Evolutionary conservation across 2,888 invertebrate species (phyloP).

Genomic region (Uropetala carovei): DNA sequence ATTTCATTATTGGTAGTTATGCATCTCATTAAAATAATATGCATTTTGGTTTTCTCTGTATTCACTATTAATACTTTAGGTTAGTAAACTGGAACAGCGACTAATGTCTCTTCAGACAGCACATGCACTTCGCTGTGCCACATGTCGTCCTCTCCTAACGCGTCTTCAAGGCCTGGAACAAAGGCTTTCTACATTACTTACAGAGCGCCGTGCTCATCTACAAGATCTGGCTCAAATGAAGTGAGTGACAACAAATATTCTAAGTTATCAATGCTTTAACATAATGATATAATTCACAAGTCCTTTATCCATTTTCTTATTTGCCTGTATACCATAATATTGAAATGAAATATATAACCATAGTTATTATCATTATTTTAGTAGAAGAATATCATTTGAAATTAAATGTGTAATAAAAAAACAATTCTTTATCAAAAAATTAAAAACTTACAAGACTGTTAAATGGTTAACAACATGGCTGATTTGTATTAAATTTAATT

Average conservation of each 20-base stretch:
- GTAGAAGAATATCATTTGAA: too few relatives aligned
- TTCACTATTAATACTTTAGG: slow-evolving; percentile 74
- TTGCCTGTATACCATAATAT: neutral
- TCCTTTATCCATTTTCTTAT: neutral
- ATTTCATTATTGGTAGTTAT: too few relatives aligned
- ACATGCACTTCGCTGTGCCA: slow-evolving; percentile 82
- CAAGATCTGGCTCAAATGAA: slow-evolving; percentile 88
- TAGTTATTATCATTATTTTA: too few relatives aligned
- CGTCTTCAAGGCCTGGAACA: slow-evolving; percentile 82
- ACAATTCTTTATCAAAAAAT: too few relatives aligned
- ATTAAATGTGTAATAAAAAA: too few relatives aligned
- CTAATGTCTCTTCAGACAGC: slow-evolving; percentile 83
- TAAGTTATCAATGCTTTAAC: neutral
- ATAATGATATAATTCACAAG: neutral
- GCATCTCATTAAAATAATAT: too few relatives aligned
- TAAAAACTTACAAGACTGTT: too few relatives aligned
- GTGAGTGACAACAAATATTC: slow-evolving; percentile 77
- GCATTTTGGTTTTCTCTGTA: too few relatives aligned
- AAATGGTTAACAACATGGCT: too few relatives aligned
- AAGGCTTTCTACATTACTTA: slow-evolving; percentile 79
- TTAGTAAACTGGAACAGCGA: slow-evolving; percentile 83
- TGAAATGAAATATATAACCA: too few relatives aligned
- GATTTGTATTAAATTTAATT: too few relatives aligned
- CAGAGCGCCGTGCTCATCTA: slow-evolving; percentile 82
- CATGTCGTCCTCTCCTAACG: slow-evolving; percentile 81